phyloP scores from a whole-genome alignment of 1,140 invertebrate species.

The Colletes gigas region DNA sequence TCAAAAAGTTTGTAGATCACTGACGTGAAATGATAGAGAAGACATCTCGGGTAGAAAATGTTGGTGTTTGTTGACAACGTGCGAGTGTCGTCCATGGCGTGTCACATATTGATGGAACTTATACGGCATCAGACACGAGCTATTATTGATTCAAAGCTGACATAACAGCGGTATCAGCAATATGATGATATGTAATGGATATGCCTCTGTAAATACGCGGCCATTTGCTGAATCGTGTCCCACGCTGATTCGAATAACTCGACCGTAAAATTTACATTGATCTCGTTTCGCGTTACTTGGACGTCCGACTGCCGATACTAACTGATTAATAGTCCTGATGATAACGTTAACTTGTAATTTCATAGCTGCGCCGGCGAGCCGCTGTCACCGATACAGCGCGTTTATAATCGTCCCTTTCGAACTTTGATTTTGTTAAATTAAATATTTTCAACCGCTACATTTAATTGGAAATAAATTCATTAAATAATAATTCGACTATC shows the following conservation, averaged over 20 bases:
- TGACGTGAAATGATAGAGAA: too few species aligned
- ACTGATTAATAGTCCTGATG: constrained; percentile 2
- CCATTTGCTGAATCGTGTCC: neutral
- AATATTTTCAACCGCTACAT: too few species aligned
- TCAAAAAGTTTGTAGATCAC: too few species aligned
- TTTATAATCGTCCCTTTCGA: neutral
- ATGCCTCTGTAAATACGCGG: constrained; percentile 15
- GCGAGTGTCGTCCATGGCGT: too few species aligned
- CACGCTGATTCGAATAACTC: constrained; percentile 24
- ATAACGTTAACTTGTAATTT: constrained; percentile 20
- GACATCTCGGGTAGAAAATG: too few species aligned
- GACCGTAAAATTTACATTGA: constrained; percentile 35
- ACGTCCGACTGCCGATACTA: neutral
- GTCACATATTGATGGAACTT: neutral
- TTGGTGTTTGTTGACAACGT: too few species aligned
- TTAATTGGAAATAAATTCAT: too few species aligned
- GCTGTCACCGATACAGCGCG: neutral
- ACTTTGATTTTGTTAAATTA: neutral
- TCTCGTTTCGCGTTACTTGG: constrained; percentile 26
- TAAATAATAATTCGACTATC: too few species aligned
- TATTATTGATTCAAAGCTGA: constrained; percentile 23
- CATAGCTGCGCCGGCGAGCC: neutral
- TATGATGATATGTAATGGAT: constrained; percentile 14
- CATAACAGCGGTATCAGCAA: constrained; percentile 17
- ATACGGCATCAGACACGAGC: neutral